Evolutionary conservation across 2,888 invertebrate species (phyloP).

Genomic region (Folsomia candida): DNA sequence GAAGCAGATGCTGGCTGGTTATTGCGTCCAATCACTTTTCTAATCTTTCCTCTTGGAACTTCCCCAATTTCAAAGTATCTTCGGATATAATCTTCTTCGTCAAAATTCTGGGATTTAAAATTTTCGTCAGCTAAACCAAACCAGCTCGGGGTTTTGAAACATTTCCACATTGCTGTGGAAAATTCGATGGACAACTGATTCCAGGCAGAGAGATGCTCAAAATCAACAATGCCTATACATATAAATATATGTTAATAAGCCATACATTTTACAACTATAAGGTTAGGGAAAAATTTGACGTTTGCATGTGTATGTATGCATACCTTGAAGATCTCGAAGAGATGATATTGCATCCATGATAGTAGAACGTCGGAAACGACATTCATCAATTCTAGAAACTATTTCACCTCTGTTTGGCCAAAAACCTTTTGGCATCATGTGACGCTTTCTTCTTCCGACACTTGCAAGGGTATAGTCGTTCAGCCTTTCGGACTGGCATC

Average conservation of each 20-base stretch:
- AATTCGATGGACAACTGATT: slow-evolving; percentile 3
- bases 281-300: background rate
- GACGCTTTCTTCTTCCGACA: slow-evolving; percentile 17
- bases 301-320: no score
- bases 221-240: slow-evolving; percentile 31
- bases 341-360: slow-evolving; percentile 30
- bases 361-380: slow-evolving; percentile 21
- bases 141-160: slow-evolving; percentile 29
- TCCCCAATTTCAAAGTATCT: slow-evolving; percentile 27
- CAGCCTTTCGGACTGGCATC: slow-evolving; percentile 30
- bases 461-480: slow-evolving; percentile 18
- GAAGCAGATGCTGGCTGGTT: background rate
- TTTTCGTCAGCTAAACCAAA: slow-evolving; percentile 19
- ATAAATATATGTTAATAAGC: slow-evolving; percentile 3
- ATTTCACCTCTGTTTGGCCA: slow-evolving; percentile 10
- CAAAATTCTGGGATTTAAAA: slow-evolving; percentile 3
- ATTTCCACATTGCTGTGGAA: slow-evolving; percentile 13
- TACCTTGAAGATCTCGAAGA: slow-evolving; percentile 32
- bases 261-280: no score
- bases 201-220: slow-evolving; percentile 25
- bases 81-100: background rate
- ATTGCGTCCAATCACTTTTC: background rate
- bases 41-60: slow-evolving; percentile 16
- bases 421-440: slow-evolving; percentile 16
- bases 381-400: slow-evolving; percentile 17